A percentile compares a stretch with the other conserved stretches of the same genome.
Conservation (phyloP, 2,888 invertebrate genomes). For the Drosophila longiperda region DNA sequence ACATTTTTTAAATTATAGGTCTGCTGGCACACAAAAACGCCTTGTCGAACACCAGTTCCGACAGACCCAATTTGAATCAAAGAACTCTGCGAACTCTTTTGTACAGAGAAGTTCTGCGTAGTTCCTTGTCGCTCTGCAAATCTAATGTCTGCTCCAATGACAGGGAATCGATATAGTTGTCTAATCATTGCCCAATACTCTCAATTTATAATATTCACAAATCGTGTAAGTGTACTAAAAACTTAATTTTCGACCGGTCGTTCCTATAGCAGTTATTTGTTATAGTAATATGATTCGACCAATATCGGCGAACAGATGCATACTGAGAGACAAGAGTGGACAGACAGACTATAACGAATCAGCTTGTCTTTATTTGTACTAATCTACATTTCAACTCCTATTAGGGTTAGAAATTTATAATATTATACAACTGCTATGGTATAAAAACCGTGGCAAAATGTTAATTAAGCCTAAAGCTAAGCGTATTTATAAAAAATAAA, state of each 20-base stretch:
- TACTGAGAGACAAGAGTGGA: background rate
- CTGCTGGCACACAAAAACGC: too few relatives aligned
- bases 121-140: background rate
- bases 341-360: background rate
- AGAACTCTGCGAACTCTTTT: too few relatives aligned
- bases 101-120: background rate
- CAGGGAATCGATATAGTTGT: background rate
- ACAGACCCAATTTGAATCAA: too few relatives aligned
- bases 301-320: background rate
- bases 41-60: too few relatives aligned
- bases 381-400: background rate
- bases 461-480: background rate
- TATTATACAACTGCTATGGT: background rate
- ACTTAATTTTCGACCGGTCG: background rate
- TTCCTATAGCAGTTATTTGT: background rate
- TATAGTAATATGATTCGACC: constrained; percentile 3
- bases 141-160: background rate
- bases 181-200: background rate
- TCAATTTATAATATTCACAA: background rate
- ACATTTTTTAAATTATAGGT: too few relatives aligned
- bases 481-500: background rate
- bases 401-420: background rate
- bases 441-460: background rate
- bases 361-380: background rate
- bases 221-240: background rate